Conservation (phyloP, 2,888 invertebrate genomes). For the Pediacus dermestoides region DNA sequence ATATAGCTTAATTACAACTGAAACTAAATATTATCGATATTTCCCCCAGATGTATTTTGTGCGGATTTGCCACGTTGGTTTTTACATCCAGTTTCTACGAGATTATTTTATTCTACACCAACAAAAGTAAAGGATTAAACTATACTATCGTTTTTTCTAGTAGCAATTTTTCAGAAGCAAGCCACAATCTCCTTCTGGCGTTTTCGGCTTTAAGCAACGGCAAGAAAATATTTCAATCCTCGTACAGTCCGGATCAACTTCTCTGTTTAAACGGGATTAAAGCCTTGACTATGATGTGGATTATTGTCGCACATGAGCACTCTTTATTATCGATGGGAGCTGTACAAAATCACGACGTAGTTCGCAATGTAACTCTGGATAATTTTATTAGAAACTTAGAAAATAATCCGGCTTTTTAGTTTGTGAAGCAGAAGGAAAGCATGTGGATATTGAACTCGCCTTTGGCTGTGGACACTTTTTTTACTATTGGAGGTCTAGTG, state of each 20-base stretch:
- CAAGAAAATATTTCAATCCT: neutral
- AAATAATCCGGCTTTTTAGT: slow-evolving; percentile 2
- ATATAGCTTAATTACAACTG: neutral
- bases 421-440: neutral
- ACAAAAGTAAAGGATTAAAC: slow-evolving; percentile 1
- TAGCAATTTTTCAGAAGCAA: neutral
- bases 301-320: slow-evolving; percentile 7
- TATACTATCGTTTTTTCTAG: neutral
- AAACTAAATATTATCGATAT: neutral
- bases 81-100: slow-evolving; percentile 2
- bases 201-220: slow-evolving; percentile 4
- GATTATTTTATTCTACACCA: neutral
- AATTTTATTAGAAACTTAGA: neutral
- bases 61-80: neutral
- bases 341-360: slow-evolving; percentile 11
- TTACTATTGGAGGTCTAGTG: slow-evolving; percentile 58
- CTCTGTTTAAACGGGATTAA: slow-evolving; percentile 3
- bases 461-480: slow-evolving; percentile 61
- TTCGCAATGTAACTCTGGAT: slow-evolving; percentile 3
- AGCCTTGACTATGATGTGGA: slow-evolving; percentile 4
- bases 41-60: slow-evolving; percentile 2
- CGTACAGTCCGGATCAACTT: slow-evolving; percentile 11
- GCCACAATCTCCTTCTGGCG: neutral
- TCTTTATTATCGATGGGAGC: slow-evolving; percentile 1
- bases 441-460: slow-evolving; percentile 45